A percentile compares a stretch with the other conserved stretches of the same genome.
Evolutionary conservation across 2,797 vertebrate genomes (phyloP).

Genomic region (Rallus crepitans): DNA sequence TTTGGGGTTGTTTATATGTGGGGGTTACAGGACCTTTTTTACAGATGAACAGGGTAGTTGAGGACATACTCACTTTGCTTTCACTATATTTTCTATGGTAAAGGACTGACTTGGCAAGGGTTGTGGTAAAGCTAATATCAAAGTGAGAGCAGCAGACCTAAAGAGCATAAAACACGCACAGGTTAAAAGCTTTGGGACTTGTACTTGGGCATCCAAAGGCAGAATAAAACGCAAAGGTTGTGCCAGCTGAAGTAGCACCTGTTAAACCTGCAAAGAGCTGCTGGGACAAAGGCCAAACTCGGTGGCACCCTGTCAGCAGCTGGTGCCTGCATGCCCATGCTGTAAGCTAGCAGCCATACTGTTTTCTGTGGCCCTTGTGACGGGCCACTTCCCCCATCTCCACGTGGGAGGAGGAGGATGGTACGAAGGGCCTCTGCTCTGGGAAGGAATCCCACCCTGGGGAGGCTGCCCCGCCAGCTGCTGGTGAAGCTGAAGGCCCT

Average conservation of each 20-base stretch:
- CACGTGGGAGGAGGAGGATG: accelerated
- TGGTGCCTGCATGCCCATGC: not conserved
- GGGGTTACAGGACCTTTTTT: not conserved
- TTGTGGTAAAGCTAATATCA: not conserved
- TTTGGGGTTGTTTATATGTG: too few relatives aligned
- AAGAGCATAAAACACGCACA: not conserved
- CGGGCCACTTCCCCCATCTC: not conserved
- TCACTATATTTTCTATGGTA: not conserved
- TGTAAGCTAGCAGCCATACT: accelerated
- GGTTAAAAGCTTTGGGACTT: not conserved
- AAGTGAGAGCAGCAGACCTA: not conserved
- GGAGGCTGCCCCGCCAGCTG: not conserved
- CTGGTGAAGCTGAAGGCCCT: not conserved
- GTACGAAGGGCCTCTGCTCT: not conserved
- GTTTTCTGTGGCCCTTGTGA: not conserved
- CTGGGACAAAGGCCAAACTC: not conserved
- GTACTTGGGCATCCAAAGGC: accelerated
- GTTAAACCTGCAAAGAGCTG: not conserved
- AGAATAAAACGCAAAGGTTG: not conserved
- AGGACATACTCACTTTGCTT: not conserved
- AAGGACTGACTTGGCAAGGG: not conserved
- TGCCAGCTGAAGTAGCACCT: not conserved
- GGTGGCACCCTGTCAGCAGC: not conserved
- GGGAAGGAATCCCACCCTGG: not conserved
- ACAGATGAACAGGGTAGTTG: not conserved